Evolutionary conservation across 2,113 vertebrate genomes (phyloP).

Genomic region (Neogobius melanostomus): DNA sequence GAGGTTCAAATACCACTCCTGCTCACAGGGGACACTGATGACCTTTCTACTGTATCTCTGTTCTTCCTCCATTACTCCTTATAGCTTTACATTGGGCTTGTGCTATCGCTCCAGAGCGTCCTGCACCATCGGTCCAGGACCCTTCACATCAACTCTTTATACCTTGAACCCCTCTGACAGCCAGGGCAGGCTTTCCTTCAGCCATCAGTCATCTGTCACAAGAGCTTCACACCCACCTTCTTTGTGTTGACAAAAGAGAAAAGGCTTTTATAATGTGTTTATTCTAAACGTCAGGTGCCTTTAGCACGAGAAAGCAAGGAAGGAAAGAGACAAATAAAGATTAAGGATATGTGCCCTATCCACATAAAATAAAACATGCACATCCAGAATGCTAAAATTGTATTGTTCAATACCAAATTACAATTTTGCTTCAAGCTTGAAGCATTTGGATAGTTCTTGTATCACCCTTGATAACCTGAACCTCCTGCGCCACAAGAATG

Average conservation of each 20-base stretch:
- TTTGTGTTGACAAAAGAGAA: slow-evolving; percentile 30
- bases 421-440: neutral
- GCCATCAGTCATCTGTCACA: slow-evolving; percentile 57
- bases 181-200: slow-evolving; percentile 56
- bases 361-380: too few relatives aligned
- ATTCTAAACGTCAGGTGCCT: slow-evolving; percentile 13
- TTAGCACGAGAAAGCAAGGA: neutral
- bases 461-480: too few relatives aligned
- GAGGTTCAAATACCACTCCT: slow-evolving; percentile 75
- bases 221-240: slow-evolving; percentile 36
- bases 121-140: slow-evolving; percentile 32
- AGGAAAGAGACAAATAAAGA: neutral
- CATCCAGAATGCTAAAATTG: too few relatives aligned
- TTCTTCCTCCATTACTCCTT: slow-evolving; percentile 57
- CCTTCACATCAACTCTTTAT: slow-evolving; percentile 53
- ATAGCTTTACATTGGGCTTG: slow-evolving; percentile 20
- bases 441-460: too few relatives aligned
- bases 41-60: slow-evolving; percentile 68
- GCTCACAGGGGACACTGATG: slow-evolving; percentile 70
- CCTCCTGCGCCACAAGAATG: too few relatives aligned
- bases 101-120: slow-evolving; percentile 49
- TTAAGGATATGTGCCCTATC: neutral
- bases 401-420: neutral
- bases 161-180: slow-evolving; percentile 62
- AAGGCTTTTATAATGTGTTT: slow-evolving; percentile 5